Evolutionary conservation across 2,888 invertebrate genomes (phyloP).

Genomic region (Galerucella calmariensis): DNA sequence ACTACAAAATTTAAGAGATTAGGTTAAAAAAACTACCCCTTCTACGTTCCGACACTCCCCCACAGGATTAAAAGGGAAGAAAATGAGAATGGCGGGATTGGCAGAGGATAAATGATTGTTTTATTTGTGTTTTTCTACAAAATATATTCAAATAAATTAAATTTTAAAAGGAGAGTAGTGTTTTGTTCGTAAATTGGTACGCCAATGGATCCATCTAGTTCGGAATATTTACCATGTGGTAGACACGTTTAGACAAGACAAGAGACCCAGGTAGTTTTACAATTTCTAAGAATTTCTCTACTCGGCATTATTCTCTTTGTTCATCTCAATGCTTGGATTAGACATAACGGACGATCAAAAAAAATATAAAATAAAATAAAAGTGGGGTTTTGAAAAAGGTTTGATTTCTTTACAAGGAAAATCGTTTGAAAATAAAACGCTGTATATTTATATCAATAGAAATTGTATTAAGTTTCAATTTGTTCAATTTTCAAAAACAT

Average conservation of each 20-base stretch:
- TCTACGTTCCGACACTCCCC: no score
- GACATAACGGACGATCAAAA: conserved; percentile 22
- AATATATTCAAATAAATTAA: no score
- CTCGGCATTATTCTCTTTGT: conserved; percentile 34
- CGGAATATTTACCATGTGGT: conserved; percentile 39
- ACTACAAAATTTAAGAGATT: no score
- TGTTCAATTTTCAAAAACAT: conserved; percentile 64
- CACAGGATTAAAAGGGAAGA: no score
- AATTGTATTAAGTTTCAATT: conserved; percentile 61
- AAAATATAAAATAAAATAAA: conserved; percentile 8
- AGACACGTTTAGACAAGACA: conserved; percentile 37
- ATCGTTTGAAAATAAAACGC: conserved; percentile 29
- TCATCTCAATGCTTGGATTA: conserved; percentile 19
- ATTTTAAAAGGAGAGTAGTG: no score
- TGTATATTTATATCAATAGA: conserved; percentile 48
- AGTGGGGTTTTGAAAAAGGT: not conserved
- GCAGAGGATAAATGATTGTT: no score
- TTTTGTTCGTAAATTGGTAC: not conserved
- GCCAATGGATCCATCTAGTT: conserved; percentile 26
- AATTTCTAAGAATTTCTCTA: conserved; percentile 41
- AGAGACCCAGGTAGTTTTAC: conserved; percentile 42
- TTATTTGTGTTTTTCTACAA: no score
- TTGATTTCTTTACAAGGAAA: not conserved
- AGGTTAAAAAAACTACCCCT: no score
- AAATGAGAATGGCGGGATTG: no score